Evolutionary conservation across 2,888 invertebrate genomes (phyloP).

Genomic region (Gortyna flavago): DNA sequence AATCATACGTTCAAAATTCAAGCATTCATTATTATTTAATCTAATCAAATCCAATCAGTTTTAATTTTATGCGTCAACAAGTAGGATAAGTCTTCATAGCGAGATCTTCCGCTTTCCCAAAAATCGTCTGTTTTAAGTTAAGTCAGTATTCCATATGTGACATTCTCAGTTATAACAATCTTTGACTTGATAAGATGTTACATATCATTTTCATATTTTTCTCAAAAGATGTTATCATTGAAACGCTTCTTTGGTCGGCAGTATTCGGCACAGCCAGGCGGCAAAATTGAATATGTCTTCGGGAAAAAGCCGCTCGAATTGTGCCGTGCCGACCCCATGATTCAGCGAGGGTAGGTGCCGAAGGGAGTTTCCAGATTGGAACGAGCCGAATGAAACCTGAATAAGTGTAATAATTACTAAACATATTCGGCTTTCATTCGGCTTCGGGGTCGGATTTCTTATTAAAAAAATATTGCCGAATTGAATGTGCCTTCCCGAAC

Average conservation of each 20-base stretch:
- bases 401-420: neutral
- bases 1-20: too few relatives aligned
- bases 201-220: neutral
- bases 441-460: neutral
- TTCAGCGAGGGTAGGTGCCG: neutral
- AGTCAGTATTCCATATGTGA: too few relatives aligned
- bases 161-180: neutral
- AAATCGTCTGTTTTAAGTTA: too few relatives aligned
- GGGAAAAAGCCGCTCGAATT: neutral
- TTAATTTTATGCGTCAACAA: too few relatives aligned
- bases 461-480: neutral
- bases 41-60: too few relatives aligned
- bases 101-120: too few relatives aligned
- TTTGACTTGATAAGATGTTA: conserved; percentile 1
- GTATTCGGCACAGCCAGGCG: neutral
- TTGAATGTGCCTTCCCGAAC: neutral
- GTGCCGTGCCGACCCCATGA: neutral
- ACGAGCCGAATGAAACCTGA: neutral
- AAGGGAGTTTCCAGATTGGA: neutral
- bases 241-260: neutral
- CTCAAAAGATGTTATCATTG: neutral
- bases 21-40: too few relatives aligned
- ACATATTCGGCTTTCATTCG: neutral
- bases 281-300: neutral
- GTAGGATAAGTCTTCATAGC: too few relatives aligned